These are phyloP conservation scores for Drosophila ogumai DNA, from an alignment of 1,140 invertebrate genomes.

Conservation along the genomic window DNA sequence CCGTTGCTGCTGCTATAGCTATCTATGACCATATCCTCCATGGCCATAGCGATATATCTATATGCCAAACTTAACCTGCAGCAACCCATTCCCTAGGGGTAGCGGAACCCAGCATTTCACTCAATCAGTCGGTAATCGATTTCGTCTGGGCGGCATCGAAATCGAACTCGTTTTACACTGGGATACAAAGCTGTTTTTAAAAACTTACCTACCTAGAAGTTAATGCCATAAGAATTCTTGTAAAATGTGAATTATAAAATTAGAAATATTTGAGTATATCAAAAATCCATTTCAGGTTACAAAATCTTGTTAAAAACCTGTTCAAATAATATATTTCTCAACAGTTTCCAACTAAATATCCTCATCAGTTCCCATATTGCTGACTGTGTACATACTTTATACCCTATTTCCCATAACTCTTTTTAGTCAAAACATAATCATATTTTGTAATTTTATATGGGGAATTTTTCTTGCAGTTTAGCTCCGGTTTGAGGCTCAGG, in stretches of 20 bases:
- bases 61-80: conserved; percentile 47
- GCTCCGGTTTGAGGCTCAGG: conserved; percentile 27
- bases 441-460: neutral
- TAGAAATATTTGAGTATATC: neutral
- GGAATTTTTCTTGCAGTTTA: conserved; percentile 12
- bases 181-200: neutral
- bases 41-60: conserved; percentile 36
- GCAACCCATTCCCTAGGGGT: conserved; percentile 24
- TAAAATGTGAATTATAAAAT: no score
- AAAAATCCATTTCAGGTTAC: no score
- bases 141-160: conserved; percentile 64
- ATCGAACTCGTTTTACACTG: conserved; percentile 37
- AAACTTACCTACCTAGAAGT: neutral
- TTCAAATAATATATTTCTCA: neutral
- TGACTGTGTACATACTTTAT: neutral
- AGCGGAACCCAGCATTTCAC: conserved; percentile 41
- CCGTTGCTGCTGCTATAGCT: conserved; percentile 18
- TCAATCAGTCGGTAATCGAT: conserved; percentile 80
- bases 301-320: neutral
- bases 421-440: neutral
- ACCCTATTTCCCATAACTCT: neutral
- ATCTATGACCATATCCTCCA: conserved; percentile 25
- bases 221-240: neutral
- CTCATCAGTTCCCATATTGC: neutral
- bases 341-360: neutral